Base-by-base conservation (phyloP, 2,888 invertebrate species). In the Tenthredo distinguenda region DNA sequence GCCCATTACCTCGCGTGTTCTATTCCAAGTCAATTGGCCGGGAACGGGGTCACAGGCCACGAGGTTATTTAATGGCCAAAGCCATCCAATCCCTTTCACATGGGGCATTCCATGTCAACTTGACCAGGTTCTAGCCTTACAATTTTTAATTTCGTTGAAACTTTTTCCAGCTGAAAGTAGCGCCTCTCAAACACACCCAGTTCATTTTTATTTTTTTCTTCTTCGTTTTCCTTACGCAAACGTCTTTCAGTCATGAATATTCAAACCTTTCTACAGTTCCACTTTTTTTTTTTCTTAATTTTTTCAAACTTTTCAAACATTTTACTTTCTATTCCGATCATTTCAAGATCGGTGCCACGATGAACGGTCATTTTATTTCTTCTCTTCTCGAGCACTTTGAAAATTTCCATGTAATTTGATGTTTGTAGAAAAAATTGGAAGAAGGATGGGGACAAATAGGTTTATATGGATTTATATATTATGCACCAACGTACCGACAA, bases 1-100 rank as follows among this genome's bases (percentile, higher is more conserved):
- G 47, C 65, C 81, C 62, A 81, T 81, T 58, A 81, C 81, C 81
- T 81, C 37, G 65, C 81, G 81, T 81, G 81, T 81, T 65, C 81
- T 81, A 43, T 81, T 65, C 81, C 62, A 31, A 81, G 81, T 81
- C 81, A 65, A 81, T 81, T 81, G 81, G 37, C 43, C 65, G 62
- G 7, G 81, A 81, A 81, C 62, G 47, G 77, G 77, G 77, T 50
- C 77, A 77, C 50, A 77, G 77, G 31, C 77, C 55, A 50, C 34
- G 26, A n/a, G 31, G 47, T 47, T 77, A 77, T 68, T 68, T 74
- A 74, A 74, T 40, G 74, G 74, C 47, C 74, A 43, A 74, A 74
- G 74, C 21, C 43, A 74, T 74, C 40, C 43, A 74, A 74, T 74
- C 74, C 43, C 74, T 43, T 40, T 55, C 62, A 10, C 10, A 62